Base-by-base conservation (phyloP, 1,140 invertebrate genomes). In the Saccostrea cuccullata region DNA sequence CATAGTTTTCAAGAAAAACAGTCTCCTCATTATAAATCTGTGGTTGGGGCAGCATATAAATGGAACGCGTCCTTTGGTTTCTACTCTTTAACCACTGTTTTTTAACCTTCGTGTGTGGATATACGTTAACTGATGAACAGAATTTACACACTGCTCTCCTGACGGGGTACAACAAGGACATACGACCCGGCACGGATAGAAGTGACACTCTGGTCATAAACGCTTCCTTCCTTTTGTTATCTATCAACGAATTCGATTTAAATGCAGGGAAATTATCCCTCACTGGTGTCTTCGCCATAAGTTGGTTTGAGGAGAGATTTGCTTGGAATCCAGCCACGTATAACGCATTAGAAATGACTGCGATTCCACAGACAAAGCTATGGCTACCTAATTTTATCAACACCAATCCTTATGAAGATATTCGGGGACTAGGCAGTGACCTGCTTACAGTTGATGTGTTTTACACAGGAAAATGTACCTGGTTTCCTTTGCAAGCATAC, bases 381-480 rank as follows among this genome's bases (percentile, higher is more conserved):
- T 86, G 85, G 85, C 60, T 67, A 5, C 85, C 85, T 8, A 47
- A 60, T 47, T 67, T 86, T 11, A 36, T 86, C 20, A 47, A 55
- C 67, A n/a, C 60, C 26, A 86, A 86, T 47, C 20, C 30, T 17
- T 73, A 73, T 86, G 40, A 86, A 47, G 64, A 67, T 8, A 70
- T 86, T 36, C 30, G 23, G 12, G 30, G 60, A n/a, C 30, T 86
- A 47, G 58, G 58, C 15, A 67, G 55, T 30, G 85, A 47, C 30
- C 58, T 67, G 2, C 20, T 86, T 15, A 47, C 30, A n/a, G 55
- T 86, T 26, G 5, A 15, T 12, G 13, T 70, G 5, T 12, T 36
- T 8, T 86, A 67, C 58, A 73, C 86, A 17, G 90, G 90, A 9
- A 9, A 47, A 4, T 86, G 86, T 12, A 6, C 8, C 17, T 90